Base-by-base conservation (phyloP, 2,113 vertebrate genomes). In the Atrichornis clamosus region DNA sequence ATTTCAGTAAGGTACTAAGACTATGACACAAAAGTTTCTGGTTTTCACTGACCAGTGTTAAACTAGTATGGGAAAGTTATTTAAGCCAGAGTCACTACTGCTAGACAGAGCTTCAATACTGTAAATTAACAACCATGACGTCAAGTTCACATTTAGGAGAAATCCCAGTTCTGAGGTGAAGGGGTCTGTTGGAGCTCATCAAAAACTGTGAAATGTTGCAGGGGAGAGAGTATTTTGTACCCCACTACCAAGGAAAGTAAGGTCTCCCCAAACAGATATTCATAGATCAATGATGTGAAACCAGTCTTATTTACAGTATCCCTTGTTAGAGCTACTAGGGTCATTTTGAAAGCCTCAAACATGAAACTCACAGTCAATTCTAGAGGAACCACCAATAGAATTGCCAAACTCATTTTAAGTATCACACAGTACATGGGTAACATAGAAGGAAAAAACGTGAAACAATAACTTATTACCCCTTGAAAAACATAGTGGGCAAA, bases 381-480 rank as follows among this genome's bases (percentile, higher is more conserved):
- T 52, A 30, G 86, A 53, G 6, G 3, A 74, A 27, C 7, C 33
- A 30, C 32, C 7, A 74, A 13, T 1, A 62, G 12, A 83, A 63
- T 59, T 28, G 59, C 1, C 2, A 68, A 26, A 19, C 6, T 83
- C 4, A 14, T 67, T 82, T 53, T 16, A 67, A 58, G 6, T 32
- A 30, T 37, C 14, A 35, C n/a, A 4, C 22, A 46, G 3, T 23
- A 10, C 8, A 21, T 16, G 1, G 5, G 32, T 35, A 70, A 69
- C 3, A 0, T 33, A 14, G 10, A 50, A 76, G 2, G 2, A 28
- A n/a, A 70, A 50, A 20, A 8, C 0, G 2, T 20, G 4, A 52
- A 67, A 35, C 1, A 18, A 2, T 20, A 69, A 55, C 23, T 26
- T 21, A 41, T 9, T 33, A 42, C 10, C 21, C 12, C 16, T 65